Evolutionary conservation across 2,113 vertebrate species (phyloP).

Genomic region (Urocynchramus pylzowi): DNA sequence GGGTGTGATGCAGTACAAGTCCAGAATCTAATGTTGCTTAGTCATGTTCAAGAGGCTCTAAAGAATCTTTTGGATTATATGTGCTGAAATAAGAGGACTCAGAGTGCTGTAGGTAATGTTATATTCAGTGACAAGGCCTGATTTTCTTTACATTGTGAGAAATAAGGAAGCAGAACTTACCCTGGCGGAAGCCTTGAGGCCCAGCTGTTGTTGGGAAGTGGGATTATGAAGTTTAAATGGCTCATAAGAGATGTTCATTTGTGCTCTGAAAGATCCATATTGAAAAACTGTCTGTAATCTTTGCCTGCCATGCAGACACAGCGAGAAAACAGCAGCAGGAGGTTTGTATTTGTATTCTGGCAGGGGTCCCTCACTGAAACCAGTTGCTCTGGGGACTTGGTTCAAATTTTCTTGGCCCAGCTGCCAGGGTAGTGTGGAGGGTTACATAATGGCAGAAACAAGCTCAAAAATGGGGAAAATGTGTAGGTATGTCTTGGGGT

Average conservation of each 20-base stretch:
- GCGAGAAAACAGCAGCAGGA: slow-evolving; percentile 44
- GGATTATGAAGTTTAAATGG: not conserved
- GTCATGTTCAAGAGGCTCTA: not conserved
- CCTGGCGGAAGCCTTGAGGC: not conserved
- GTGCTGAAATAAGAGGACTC: not conserved
- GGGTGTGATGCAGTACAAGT: not conserved
- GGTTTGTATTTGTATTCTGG: slow-evolving; percentile 63
- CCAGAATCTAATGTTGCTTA: not conserved
- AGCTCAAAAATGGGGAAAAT: slow-evolving; percentile 53
- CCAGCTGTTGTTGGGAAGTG: not conserved
- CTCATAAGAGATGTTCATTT: not conserved
- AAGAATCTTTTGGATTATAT: not conserved
- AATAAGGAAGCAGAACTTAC: not conserved
- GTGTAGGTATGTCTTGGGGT: slow-evolving; percentile 18
- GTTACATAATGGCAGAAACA: slow-evolving; percentile 60
- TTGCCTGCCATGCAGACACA: slow-evolving; percentile 25
- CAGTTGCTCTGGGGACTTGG: slow-evolving; percentile 49
- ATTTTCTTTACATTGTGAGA: not conserved
- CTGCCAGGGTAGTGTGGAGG: slow-evolving; percentile 50
- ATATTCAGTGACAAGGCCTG: not conserved
- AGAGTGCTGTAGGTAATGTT: not conserved
- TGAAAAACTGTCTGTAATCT: slow-evolving; percentile 14
- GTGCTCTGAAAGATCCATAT: not conserved
- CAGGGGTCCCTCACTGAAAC: slow-evolving; percentile 43
- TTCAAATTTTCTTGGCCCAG: slow-evolving; percentile 51